Evolutionary conservation across 1,140 invertebrate species (phyloP), one percentile per base, ranked within the genome.

Genomic region (Zaprionus gabonicus): DNA sequence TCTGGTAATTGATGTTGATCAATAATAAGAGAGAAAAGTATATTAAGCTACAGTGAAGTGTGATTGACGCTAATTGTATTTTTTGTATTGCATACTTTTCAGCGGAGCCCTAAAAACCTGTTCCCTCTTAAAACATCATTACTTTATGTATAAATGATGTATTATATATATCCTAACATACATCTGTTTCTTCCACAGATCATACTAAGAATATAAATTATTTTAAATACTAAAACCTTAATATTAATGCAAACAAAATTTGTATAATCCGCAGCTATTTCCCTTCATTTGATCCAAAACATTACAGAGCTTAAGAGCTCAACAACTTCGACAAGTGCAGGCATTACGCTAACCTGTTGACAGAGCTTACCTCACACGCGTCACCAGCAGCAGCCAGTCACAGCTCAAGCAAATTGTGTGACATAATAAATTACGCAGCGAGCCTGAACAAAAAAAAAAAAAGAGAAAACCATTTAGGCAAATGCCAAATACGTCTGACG

Each of bases 401-500:
- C 20, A 63, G 58, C 66, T 41, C 55, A 55, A 10, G 17, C 51
- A 74, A 70, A 70, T 74, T 63, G 62, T 56, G 51, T 23, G 4
- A 38, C 67, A 75, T 71, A 70, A 75, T 71, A 70, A 75, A 64
- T 64, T 49, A 70, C 27, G 56, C 51, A 9, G n/a, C 6, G n/a
- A 17, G n/a, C 38, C 56, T 70, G 62, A 77, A 69, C 63, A 80
- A 73, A 34, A 34, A 10, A 10, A 9, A 34, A 10, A 27, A 3
- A 66, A 72, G 70, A 62, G 66, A 80, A 76, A 69, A 76, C 74
- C 76, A 83, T 84, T 80, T 77, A 12, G 57, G 67, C 46, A 62
- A 70, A 70, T 70, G 66, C 67, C 58, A 38, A 74, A 70, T 44
- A 36, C 57, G 17, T 20, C 36, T 55, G 31, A 34, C 71, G 55